Conservation (phyloP, 2,888 invertebrate genomes). For the Erpobdella octoculata region DNA sequence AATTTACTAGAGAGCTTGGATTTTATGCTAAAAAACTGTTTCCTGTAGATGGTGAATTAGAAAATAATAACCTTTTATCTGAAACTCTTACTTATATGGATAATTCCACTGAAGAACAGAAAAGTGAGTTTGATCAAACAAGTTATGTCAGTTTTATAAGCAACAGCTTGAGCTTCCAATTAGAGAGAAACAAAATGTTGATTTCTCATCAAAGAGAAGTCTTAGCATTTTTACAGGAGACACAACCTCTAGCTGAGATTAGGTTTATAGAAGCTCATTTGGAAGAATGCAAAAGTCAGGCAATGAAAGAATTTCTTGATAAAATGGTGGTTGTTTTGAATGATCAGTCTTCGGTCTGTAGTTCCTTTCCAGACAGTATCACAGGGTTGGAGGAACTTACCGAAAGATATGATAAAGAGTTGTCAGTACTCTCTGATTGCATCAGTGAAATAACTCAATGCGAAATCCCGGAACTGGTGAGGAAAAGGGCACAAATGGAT, state of each 20-base stretch:
- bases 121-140: too few relatives aligned
- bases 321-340: not conserved
- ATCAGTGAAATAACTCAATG: not conserved
- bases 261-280: not conserved
- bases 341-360: not conserved
- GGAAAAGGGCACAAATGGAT: not conserved
- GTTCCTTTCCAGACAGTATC: not conserved
- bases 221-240: too few relatives aligned
- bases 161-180: too few relatives aligned
- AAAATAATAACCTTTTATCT: too few relatives aligned
- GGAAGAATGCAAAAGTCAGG: not conserved
- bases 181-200: too few relatives aligned
- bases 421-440: not conserved
- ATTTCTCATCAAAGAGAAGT: too few relatives aligned
- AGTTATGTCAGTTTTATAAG: too few relatives aligned
- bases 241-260: not conserved
- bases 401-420: not conserved
- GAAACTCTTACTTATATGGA: too few relatives aligned
- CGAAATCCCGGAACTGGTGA: not conserved
- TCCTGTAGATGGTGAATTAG: too few relatives aligned
- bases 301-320: not conserved
- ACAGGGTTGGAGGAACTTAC: not conserved
- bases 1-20: too few relatives aligned
- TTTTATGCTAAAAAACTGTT: too few relatives aligned
- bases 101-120: too few relatives aligned